A percentile compares a stretch with the other conserved stretches of the same genome.
Evolutionary conservation across 2,888 invertebrate species (phyloP).

Genomic region (Oscheius sp.): DNA sequence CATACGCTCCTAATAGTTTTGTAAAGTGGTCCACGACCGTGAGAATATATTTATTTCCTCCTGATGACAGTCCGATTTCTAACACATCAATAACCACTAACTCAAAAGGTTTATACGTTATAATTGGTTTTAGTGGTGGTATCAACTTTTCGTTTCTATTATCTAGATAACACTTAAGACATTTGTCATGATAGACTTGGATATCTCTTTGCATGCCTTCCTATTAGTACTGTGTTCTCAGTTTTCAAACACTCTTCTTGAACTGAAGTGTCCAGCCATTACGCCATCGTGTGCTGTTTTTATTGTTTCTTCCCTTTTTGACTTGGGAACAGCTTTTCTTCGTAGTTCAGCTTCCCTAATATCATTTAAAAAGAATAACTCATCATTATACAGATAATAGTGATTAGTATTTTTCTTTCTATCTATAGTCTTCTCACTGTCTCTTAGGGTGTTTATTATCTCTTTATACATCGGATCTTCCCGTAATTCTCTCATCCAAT

Average conservation of each 20-base stretch:
- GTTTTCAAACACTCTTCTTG: not conserved
- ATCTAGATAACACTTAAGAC: conserved; percentile 24
- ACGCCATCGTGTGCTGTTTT: conserved; percentile 28
- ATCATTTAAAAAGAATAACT: no score
- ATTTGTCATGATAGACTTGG: conserved; percentile 20
- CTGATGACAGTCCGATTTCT: conserved; percentile 22
- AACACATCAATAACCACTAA: conserved; percentile 34
- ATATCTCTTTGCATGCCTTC: conserved; percentile 35
- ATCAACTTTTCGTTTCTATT: conserved; percentile 16
- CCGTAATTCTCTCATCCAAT: no score
- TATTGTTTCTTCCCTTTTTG: conserved; percentile 11
- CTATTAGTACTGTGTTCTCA: conserved; percentile 26
- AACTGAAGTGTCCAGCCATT: conserved; percentile 17
- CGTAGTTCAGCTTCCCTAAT: not conserved
- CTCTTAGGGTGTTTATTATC: no score
- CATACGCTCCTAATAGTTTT: conserved; percentile 19
- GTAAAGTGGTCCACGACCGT: conserved; percentile 33
- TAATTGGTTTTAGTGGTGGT: conserved; percentile 30
- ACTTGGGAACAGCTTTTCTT: conserved; percentile 29
- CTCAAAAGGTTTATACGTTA: conserved; percentile 27
- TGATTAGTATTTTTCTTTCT: no score
- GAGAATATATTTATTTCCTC: conserved; percentile 21
- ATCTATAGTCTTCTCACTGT: no score
- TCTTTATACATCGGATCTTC: no score
- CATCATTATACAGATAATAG: no score